phyloP scores from a whole-genome alignment of 1,140 invertebrate species.

The Brachystomella parvula region DNA sequence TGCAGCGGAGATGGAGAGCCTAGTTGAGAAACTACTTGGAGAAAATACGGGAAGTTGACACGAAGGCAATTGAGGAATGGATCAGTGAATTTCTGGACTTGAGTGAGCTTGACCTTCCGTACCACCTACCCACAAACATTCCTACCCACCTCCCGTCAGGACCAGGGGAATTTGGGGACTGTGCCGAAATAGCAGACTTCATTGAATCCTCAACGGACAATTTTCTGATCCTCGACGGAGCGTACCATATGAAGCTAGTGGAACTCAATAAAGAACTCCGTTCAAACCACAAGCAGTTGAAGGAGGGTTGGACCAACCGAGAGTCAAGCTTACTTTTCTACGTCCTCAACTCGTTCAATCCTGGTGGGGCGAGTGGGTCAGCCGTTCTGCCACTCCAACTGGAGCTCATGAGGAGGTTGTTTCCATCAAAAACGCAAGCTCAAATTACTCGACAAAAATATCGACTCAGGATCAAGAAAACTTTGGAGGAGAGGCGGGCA shows the following conservation, averaged over 20 bases:
- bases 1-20: background rate
- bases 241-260: conserved; percentile 32
- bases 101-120: conserved; percentile 18
- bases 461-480: conserved; percentile 19
- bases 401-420: conserved; percentile 19
- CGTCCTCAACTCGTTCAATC: background rate
- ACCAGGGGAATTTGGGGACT: background rate
- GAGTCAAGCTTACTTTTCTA: conserved; percentile 26
- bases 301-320: conserved; percentile 11
- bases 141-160: background rate
- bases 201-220: conserved; percentile 22
- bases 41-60: background rate
- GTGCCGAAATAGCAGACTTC: conserved; percentile 8
- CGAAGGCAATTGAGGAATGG: background rate
- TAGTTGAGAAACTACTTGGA: background rate
- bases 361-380: background rate
- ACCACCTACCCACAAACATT: conserved; percentile 24
- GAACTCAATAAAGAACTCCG: conserved; percentile 19
- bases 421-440: conserved; percentile 13
- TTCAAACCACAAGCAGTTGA: conserved; percentile 13
- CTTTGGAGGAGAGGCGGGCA: conserved; percentile 23
- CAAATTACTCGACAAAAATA: conserved; percentile 32
- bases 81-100: background rate
- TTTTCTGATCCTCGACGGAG: conserved; percentile 32
- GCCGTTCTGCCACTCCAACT: background rate